These are phyloP conservation scores for Drosophila grimshawi DNA, from an alignment of 1,140 invertebrate species.

Conservation along the genomic window DNA sequence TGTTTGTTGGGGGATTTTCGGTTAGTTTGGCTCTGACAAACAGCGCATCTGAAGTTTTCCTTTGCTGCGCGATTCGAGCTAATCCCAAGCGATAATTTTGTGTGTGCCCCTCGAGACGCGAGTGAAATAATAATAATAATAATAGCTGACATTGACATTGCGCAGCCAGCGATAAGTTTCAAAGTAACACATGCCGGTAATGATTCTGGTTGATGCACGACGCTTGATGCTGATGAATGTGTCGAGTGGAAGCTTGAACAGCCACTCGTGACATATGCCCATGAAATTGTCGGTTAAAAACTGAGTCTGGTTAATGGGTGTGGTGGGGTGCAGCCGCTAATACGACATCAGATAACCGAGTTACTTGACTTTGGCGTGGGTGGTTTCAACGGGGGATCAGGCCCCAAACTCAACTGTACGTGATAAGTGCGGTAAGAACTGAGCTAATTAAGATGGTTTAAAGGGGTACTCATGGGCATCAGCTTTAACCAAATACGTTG, in stretches of 20 bases:
- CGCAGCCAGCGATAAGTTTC: constrained; percentile 63
- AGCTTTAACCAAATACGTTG: constrained; percentile 13
- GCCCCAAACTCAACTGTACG: constrained; percentile 13
- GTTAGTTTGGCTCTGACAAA: constrained; percentile 43
- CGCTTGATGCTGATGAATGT: constrained; percentile 59
- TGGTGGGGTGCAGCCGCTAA: constrained; percentile 7
- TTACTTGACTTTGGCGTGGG: constrained; percentile 10
- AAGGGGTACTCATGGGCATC: background rate
- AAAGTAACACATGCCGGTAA: constrained; percentile 76
- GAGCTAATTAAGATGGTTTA: too few relatives aligned
- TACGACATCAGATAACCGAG: constrained; percentile 34
- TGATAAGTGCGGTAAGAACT: constrained; percentile 13
- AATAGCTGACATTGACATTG: constrained; percentile 77
- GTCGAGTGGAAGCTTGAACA: constrained; percentile 41
- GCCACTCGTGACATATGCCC: constrained; percentile 28
- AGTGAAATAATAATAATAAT: constrained; percentile 46
- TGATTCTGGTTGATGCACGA: constrained; percentile 46
- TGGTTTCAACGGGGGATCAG: constrained; percentile 2
- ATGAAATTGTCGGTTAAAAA: constrained; percentile 30
- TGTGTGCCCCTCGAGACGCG: constrained; percentile 36
- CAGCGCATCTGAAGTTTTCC: constrained; percentile 57
- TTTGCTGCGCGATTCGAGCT: constrained; percentile 58
- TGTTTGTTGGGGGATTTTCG: constrained; percentile 64
- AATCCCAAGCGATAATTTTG: constrained; percentile 73
- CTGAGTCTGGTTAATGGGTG: constrained; percentile 1